Base-by-base conservation (phyloP, 1,140 invertebrate species). In the Trypoxylus dichotomus region DNA sequence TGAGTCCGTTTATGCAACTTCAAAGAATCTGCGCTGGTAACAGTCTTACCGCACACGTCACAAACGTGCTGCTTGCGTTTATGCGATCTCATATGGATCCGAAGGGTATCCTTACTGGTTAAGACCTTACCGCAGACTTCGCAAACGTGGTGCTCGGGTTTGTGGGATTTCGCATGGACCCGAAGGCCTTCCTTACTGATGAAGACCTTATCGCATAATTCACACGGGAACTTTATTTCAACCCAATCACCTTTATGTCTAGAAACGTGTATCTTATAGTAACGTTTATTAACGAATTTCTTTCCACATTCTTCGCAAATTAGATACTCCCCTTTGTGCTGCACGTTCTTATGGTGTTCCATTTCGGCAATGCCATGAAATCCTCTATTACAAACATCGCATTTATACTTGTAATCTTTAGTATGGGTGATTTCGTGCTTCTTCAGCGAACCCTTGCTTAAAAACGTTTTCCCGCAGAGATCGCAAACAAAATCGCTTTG, bases 161-260 rank as follows among this genome's bases (percentile, higher is more conserved):
- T 88, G 75, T 91, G 89, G 15, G 90, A 89, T 37, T 90, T 86
- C 7, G 89, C 84, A 81, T 94, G 92, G n/a, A 88, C 89, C 3
- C 90, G 89, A 74, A 93, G 85, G 76, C 92, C 87, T 1, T 90
- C 89, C 15, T 89, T 87, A 1, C 92, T 87, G 2, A 90, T 92
- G 82, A 95, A 95, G 1, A 89, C 87, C 75, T 91, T 91, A 0
- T 89, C 88, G 83, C 72, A 74, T 5, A 74, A 15, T 32, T 32
- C 15, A 15, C 29, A 74, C 2, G 25, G 3, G 27, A 24, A 27
- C 10, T 74, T 43, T 19, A n/a, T 41, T 13, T 42, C 11, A 2
- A 41, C 25, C 24, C 71, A 41, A 8, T 27, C 75, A 5, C 58
- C 58, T 3, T 68, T 19, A 47, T 77, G 76, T 19, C 13, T 72